Evolutionary conservation across 2,888 invertebrate species (phyloP).

Genomic region (Folsomia manolachei): DNA sequence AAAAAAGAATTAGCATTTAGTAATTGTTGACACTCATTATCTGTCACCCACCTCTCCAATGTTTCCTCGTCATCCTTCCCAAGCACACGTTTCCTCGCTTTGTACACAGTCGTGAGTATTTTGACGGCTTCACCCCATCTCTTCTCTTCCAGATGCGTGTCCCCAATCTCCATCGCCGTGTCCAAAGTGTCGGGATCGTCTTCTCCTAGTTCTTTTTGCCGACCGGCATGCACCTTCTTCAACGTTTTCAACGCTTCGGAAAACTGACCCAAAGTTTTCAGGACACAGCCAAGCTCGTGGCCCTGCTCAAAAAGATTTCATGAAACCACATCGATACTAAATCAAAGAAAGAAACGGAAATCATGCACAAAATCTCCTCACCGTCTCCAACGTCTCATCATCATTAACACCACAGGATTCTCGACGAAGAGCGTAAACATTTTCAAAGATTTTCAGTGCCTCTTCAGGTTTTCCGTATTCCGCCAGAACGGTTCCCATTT

Average conservation of each 20-base stretch:
- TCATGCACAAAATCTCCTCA: not conserved
- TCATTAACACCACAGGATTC: constrained; percentile 20
- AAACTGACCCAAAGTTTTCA: constrained; percentile 18
- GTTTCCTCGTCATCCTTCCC: constrained; percentile 27
- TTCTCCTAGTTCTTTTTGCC: constrained; percentile 26
- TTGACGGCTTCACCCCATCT: constrained; percentile 25
- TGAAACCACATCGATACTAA: not conserved
- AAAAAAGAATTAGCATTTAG: not conserved
- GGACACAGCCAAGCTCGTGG: constrained; percentile 20
- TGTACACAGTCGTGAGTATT: constrained; percentile 19
- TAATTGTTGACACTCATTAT: not conserved
- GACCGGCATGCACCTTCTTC: constrained; percentile 26
- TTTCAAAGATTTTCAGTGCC: constrained; percentile 17
- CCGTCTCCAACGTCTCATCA: constrained; percentile 33
- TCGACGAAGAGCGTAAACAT: constrained; percentile 18
- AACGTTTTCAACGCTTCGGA: constrained; percentile 17
- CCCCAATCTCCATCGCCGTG: constrained; percentile 22
- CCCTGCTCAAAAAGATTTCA: constrained; percentile 16
- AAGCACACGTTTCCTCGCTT: constrained; percentile 25
- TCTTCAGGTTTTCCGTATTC: constrained; percentile 17
- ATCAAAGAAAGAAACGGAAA: not conserved
- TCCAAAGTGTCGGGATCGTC: constrained; percentile 33
- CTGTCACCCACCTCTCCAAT: constrained; percentile 14
- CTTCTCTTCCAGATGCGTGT: constrained; percentile 17
- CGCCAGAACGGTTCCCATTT: constrained; percentile 21